A percentile compares a stretch with the other conserved stretches of the same genome.
phyloP scores from a whole-genome alignment of 2,797 vertebrate species.

The Perodicticus potto region DNA sequence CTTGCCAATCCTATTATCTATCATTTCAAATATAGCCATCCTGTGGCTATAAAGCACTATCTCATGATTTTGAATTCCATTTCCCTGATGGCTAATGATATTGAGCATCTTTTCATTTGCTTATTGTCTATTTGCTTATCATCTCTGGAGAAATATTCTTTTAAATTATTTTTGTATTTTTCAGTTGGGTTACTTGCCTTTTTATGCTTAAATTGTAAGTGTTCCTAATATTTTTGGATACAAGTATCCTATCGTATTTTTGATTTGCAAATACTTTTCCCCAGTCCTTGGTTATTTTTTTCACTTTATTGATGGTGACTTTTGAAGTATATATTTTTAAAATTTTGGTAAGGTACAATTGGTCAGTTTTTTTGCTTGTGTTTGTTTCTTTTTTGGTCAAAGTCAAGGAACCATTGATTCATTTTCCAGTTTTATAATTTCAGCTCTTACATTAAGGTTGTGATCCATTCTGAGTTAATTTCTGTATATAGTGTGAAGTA shows the following conservation, averaged over 20 bases:
- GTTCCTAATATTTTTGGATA: neutral
- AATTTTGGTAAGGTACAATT: neutral
- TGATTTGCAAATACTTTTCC: neutral
- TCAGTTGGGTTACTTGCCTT: neutral
- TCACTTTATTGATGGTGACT: too few relatives aligned
- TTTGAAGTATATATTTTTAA: too few relatives aligned
- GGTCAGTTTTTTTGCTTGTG: neutral
- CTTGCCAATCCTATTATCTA: too few relatives aligned
- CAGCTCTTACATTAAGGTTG: neutral
- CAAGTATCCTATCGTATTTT: neutral
- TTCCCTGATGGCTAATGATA: neutral
- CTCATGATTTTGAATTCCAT: slow-evolving; percentile 14
- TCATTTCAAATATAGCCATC: too few relatives aligned
- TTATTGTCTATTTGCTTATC: neutral
- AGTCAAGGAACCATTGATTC: neutral
- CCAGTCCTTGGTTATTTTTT: neutral
- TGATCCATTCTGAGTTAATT: neutral
- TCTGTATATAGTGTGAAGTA: neutral
- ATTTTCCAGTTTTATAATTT: neutral
- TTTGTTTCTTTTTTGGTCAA: neutral
- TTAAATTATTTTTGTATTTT: neutral
- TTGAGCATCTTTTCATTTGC: neutral
- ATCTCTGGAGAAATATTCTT: neutral
- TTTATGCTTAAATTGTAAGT: neutral
- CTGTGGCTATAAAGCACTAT: neutral